Base-by-base conservation (phyloP, 2,113 vertebrate genomes). In the Romanogobio albipinnatus region DNA sequence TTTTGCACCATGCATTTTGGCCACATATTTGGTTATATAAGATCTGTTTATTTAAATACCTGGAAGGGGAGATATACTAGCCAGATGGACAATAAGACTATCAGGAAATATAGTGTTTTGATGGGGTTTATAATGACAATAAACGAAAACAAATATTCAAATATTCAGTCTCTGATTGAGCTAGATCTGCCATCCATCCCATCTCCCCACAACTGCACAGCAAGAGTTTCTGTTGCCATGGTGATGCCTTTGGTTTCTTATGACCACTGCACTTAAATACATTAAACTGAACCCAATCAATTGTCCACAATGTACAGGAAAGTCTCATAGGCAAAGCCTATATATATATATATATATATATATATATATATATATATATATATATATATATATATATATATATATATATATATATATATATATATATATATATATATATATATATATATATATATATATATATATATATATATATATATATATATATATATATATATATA, bases 121-220 rank as follows among this genome's bases (percentile, higher is more conserved):
- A 75, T 47, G 26, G 39, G 33, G 74, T 56, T 58, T 45, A 58
- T 43, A 59, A 61, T 58, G 77, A 45, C 39, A 49, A 49, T 49
- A 49, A 49, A 49, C 13, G 3, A 49, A 49, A 49, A 49, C 47
- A 49, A 49, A 11, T 47, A 36, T 36, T 56, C 26, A 82, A 73
- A 82, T 85, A 11, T 10, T 51, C 77, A 84, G 76, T 56, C 17
- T 87, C 76, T 51, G 64, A 53, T 78, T 33, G 56, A 19, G 47
- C 51, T 58, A 83, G 81, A 88, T 70, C 6, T 86, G 82, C 82
- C 47, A 83, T 88, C 82, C 47, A 83, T 88, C 84, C 87, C 86
- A 85, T 82, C 87, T 85, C 83, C 84, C 75, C 75, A 88, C 80
- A 81, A 76, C 80, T 88, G 87, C 81, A 85, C 81, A 84, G 56